Evolutionary conservation across 2,888 invertebrate genomes (phyloP).

Genomic region (Coecobrya sp.): DNA sequence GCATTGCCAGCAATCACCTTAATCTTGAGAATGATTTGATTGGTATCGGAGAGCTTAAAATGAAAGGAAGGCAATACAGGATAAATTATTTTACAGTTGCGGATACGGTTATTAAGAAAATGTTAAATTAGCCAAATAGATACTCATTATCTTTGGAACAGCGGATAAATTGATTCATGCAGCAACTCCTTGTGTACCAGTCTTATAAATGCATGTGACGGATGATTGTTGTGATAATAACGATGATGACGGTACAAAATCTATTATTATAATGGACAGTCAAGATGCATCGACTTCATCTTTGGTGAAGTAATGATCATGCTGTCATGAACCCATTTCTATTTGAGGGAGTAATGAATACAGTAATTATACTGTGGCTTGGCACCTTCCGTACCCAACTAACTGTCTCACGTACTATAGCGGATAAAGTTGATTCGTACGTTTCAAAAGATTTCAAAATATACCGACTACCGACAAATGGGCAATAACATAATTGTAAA

Average conservation of each 20-base stretch:
- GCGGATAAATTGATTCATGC: neutral
- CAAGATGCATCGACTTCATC: slow-evolving; percentile 53
- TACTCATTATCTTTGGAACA: neutral
- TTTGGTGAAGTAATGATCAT: slow-evolving; percentile 67
- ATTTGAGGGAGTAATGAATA: slow-evolving; percentile 64
- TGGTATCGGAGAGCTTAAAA: neutral
- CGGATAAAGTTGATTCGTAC: neutral
- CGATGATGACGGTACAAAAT: slow-evolving; percentile 73
- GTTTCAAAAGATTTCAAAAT: neutral
- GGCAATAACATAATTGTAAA: neutral
- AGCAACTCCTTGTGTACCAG: neutral
- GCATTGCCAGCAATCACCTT: neutral
- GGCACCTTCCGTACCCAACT: slow-evolving; percentile 29
- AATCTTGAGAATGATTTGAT: neutral
- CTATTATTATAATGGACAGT: slow-evolving; percentile 68
- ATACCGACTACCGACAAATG: neutral
- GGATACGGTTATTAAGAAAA: slow-evolving; percentile 12
- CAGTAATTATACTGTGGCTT: slow-evolving; percentile 75
- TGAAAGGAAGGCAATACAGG: neutral
- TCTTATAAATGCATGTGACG: slow-evolving; percentile 27
- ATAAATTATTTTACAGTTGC: neutral
- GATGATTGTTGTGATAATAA: slow-evolving; percentile 60
- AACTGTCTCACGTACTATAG: neutral
- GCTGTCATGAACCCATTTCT: slow-evolving; percentile 70
- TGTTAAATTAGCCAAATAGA: neutral